phyloP scores from a whole-genome alignment of 2,888 invertebrate species.

The Steromphala cineraria region DNA sequence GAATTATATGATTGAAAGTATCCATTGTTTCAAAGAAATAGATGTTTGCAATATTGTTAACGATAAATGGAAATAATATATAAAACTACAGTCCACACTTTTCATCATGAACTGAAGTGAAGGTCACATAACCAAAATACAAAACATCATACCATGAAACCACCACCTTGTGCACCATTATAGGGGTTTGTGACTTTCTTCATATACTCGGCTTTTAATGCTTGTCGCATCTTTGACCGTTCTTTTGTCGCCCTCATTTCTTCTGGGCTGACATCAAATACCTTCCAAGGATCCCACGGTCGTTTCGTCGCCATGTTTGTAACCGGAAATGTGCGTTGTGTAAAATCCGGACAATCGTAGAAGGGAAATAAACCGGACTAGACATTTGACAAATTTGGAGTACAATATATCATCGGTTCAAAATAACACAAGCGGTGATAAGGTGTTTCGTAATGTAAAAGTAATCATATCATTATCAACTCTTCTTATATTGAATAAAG shows the following conservation, averaged over 20 bases:
- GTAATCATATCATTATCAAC: no score
- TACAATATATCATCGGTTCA: no score
- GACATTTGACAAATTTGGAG: no score
- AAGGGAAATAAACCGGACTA: no score
- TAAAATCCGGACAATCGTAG: neutral
- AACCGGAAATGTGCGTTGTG: neutral
- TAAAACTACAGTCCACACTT: no score
- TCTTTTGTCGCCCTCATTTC: slow-evolving; percentile 78
- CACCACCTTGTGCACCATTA: slow-evolving; percentile 53
- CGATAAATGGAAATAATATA: no score
- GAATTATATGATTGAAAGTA: no score
- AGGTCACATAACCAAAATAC: neutral
- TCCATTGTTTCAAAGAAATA: no score
- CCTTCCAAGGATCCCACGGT: slow-evolving; percentile 61
- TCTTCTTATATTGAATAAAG: no score
- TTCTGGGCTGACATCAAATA: slow-evolving; percentile 56
- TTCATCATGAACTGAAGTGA: neutral
- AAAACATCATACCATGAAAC: slow-evolving; percentile 32
- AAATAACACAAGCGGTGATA: no score
- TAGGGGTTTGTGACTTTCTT: slow-evolving; percentile 85
- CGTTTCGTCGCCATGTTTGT: slow-evolving; percentile 19
- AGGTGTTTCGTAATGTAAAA: no score
- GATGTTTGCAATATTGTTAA: no score
- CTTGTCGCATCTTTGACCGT: slow-evolving; percentile 80
- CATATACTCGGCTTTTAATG: slow-evolving; percentile 83